Base-by-base conservation (phyloP, 2,797 vertebrate species). In the Poecilia velifera region DNA sequence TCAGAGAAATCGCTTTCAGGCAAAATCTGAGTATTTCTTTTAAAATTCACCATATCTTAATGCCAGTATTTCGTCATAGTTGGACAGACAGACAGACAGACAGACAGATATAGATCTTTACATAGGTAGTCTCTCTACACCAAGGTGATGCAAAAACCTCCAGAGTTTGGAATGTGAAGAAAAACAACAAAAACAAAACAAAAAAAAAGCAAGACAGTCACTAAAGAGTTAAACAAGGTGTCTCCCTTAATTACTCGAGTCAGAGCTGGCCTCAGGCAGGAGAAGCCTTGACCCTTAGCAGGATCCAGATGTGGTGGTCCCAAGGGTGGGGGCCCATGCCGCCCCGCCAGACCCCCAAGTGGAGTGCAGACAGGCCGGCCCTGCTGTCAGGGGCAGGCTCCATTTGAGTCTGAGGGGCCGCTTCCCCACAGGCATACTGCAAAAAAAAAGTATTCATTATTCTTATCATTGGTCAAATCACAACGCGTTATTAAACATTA, bases 231-330 rank as follows among this genome's bases (percentile, higher is more conserved):
- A 99, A 99, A 94, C 85, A 95, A 95, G 97, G 97, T 97, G 97
- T 97, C 97, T 96, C 95, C 97, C 97, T 97, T 98, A 97, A 97
- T 98, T 98, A 97, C 96, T 94, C 93, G 94, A 96, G 96, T 94
- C 96, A 96, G 96, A 95, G 93, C 95, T 97, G 97, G 98, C 98
- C 97, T 95, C 96, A 95, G 98, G 98, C 98, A 95, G 96, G 95
- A 97, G 97, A 97, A 97, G 97, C 96, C 97, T 97, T 99, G 98
- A 98, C 98, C 98, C 97, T 96, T 97, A 97, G 97, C 98, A 97
- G 97, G 97, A 98, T 98, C 98, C 98, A 99, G 98, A 99, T 99
- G 98, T 99, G 97, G 96, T 75, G 93, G 95, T 97, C 97, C 96
- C 97, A 87, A 95, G 97, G 98, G 94, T 91, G 91, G 93, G 95